phyloP scores from a whole-genome alignment of 2,113 vertebrate species.

The Halcyon senegalensis region DNA sequence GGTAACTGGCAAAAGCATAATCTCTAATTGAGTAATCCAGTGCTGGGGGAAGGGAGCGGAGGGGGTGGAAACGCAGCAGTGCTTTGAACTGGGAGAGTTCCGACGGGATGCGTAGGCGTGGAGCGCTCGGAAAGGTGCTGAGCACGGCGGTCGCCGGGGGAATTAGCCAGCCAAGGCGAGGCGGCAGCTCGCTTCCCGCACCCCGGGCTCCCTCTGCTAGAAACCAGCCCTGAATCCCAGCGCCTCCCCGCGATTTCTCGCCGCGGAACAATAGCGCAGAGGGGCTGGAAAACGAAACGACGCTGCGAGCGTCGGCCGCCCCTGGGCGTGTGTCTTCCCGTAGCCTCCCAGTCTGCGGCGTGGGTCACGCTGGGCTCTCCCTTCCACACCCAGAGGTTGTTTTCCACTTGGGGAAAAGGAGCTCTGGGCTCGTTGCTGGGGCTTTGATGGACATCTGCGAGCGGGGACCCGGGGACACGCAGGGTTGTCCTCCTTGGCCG shows the following conservation, averaged over 20 bases:
- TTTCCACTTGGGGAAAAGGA: background rate
- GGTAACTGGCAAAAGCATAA: slow-evolving; percentile 62
- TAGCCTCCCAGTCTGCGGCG: background rate
- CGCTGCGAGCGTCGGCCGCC: background rate
- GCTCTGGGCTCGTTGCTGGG: background rate
- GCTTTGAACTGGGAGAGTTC: background rate
- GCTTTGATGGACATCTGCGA: background rate
- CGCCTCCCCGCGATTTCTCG: background rate
- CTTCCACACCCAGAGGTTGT: background rate
- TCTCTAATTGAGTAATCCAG: slow-evolving; percentile 64
- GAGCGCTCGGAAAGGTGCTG: background rate
- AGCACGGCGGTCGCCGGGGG: background rate
- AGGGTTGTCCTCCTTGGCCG: fast-evolving
- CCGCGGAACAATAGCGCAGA: background rate
- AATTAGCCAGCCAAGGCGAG: background rate
- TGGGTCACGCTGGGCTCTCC: background rate
- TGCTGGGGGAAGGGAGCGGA: slow-evolving; percentile 11
- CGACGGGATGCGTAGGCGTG: background rate
- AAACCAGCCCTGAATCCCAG: background rate
- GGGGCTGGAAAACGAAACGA: background rate
- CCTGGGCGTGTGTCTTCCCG: background rate
- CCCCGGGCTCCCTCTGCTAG: background rate
- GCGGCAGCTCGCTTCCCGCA: background rate
- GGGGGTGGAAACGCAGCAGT: background rate
- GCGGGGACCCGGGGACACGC: fast-evolving